Conservation (phyloP, 2,113 vertebrate genomes). For the Hydrolagus affinis region DNA sequence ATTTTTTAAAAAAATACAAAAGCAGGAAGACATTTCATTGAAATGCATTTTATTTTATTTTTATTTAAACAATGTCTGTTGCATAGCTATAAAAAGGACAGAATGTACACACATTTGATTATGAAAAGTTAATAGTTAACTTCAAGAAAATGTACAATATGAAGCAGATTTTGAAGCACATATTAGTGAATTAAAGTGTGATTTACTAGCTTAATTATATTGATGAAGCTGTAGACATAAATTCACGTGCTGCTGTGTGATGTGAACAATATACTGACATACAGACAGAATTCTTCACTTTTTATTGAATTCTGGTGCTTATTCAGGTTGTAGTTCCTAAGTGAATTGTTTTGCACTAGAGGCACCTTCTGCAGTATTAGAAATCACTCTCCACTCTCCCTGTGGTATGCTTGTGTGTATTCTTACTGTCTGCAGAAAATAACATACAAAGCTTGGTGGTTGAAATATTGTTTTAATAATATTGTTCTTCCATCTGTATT, state of each 20-base stretch:
- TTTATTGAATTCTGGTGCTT: background rate
- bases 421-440: conserved; percentile 10
- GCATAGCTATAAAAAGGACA: background rate
- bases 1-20: conserved; percentile 20
- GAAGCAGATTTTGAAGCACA: conserved; percentile 11
- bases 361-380: background rate
- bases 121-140: conserved; percentile 1
- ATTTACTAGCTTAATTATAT: conserved; percentile 26
- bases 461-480: conserved; percentile 33
- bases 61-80: conserved; percentile 1
- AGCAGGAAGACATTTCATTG: background rate
- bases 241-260: conserved; percentile 16
- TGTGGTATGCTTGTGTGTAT: conserved; percentile 12
- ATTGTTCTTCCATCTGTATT: background rate
- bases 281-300: background rate
- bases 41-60: background rate
- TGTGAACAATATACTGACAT: background rate
- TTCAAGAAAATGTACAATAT: background rate
- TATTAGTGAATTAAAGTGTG: conserved; percentile 30
- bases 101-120: background rate
- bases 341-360: conserved; percentile 16
- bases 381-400: conserved; percentile 2
- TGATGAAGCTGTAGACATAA: conserved; percentile 25
- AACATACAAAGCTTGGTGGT: conserved; percentile 23
- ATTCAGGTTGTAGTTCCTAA: conserved; percentile 4